Evolutionary conservation across 2,797 vertebrate species (phyloP).

Genomic region (Notamacropus eugenii): DNA sequence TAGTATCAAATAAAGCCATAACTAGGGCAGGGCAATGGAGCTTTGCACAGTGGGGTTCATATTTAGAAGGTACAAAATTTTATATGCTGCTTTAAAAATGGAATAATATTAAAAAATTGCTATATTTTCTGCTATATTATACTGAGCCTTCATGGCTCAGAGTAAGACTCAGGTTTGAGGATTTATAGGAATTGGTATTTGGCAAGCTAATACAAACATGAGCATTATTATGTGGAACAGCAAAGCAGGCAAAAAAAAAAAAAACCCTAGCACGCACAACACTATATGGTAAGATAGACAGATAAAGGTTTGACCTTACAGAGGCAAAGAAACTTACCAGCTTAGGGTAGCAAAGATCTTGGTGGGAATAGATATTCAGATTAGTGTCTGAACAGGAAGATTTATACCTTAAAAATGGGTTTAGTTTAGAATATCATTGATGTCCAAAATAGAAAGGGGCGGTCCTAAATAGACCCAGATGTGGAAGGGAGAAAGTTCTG

Average conservation of each 20-base stretch:
- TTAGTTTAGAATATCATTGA: background rate
- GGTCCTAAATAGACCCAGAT: background rate
- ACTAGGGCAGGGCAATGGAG: background rate
- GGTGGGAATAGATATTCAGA: background rate
- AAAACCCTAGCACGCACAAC: background rate
- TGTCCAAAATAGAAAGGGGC: background rate
- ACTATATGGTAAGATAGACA: background rate
- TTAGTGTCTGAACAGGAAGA: background rate
- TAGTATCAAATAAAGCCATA: slow-evolving; percentile 14
- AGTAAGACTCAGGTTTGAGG: background rate
- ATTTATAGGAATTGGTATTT: background rate
- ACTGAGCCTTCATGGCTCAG: background rate
- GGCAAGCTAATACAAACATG: background rate
- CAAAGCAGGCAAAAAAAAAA: background rate
- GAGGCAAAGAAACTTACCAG: background rate
- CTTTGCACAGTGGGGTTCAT: background rate
- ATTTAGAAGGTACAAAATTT: background rate
- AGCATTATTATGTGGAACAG: background rate
- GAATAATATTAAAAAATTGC: background rate
- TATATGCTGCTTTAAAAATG: background rate
- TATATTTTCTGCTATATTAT: background rate
- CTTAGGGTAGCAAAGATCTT: background rate
- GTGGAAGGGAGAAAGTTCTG: background rate
- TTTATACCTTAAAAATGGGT: background rate
- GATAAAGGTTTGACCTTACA: background rate